Conservation (phyloP, 2,888 invertebrate species). For the Nemoura dubitans region DNA sequence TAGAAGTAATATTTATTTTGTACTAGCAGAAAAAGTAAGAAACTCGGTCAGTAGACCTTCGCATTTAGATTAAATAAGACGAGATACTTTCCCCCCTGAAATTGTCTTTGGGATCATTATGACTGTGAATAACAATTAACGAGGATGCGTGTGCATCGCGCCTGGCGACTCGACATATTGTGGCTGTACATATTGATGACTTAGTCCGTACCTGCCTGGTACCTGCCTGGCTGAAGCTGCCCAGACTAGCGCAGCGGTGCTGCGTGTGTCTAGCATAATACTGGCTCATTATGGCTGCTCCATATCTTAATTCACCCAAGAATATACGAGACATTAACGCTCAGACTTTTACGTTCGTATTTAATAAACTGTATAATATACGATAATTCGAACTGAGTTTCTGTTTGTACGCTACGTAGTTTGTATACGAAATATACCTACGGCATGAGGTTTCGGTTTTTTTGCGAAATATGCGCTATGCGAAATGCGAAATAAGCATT, state of each 20-base stretch:
- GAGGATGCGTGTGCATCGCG: neutral
- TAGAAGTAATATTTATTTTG: neutral
- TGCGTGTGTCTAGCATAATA: neutral
- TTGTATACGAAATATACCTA: no score
- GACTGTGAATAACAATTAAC: conserved; percentile 5
- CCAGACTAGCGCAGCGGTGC: neutral
- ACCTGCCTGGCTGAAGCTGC: neutral
- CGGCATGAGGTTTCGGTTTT: no score
- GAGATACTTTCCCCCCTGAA: neutral
- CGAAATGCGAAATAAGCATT: no score
- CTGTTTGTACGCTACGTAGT: no score
- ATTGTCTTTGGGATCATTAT: neutral
- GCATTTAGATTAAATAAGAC: neutral
- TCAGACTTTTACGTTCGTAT: neutral
- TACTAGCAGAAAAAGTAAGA: neutral
- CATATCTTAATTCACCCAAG: neutral
- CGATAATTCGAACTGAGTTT: neutral
- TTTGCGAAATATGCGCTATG: no score
- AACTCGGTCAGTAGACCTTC: neutral
- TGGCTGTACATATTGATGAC: conserved; percentile 7
- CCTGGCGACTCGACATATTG: neutral
- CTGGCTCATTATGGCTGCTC: neutral
- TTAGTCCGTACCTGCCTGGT: neutral
- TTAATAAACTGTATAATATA: neutral
- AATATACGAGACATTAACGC: neutral